Evolutionary conservation across 2,797 vertebrate genomes (phyloP), one percentile per base, ranked within the genome.

Genomic region (Coracias cyanogaster): DNA sequence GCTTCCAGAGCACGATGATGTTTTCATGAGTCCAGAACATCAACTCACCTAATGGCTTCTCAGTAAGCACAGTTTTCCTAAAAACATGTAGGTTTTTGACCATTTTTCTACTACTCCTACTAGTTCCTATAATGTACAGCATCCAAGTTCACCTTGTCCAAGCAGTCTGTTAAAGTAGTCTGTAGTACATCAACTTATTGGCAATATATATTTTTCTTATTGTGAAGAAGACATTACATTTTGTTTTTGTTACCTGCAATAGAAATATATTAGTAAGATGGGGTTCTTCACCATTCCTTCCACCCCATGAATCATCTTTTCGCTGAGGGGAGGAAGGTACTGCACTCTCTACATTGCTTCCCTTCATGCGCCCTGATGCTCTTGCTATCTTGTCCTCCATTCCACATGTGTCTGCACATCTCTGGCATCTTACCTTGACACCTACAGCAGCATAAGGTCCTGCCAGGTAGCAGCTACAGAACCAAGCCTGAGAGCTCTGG

Each of bases 171-270:
- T 78, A 35, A 86, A 80, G 19, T 70, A 72, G 83, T 31, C 78
- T 5, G 20, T 3, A 55, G 29, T 13, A 86, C 6, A 3, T 1
- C 0, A 16, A 5, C 39, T 49, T 12, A 33, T 15, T 15, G 25
- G 35, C 1, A 1, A 72, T 15, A 60, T 24, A 1, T 62, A 20
- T 24, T 86, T 65, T 46, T 54, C 52, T 67, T 82, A 31, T 33
- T 13, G 26, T 3, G 33, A 46, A 28, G 39, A 91, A 6, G 7
- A 89, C 3, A 21, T 83, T 89, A 93, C 16, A 52, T 86, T 82
- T 74, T 64, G 28, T 73, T 95, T 57, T 85, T 95, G 48, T 92
- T 88, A 77, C 96, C 97, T 97, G 89, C 86, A 97, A 89, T 7
- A 1, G 12, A 87, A 92, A 79, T 90, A 45, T 0, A 0, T 64